Conservation (phyloP, 1,140 invertebrate species). For the Colletes gigas region DNA sequence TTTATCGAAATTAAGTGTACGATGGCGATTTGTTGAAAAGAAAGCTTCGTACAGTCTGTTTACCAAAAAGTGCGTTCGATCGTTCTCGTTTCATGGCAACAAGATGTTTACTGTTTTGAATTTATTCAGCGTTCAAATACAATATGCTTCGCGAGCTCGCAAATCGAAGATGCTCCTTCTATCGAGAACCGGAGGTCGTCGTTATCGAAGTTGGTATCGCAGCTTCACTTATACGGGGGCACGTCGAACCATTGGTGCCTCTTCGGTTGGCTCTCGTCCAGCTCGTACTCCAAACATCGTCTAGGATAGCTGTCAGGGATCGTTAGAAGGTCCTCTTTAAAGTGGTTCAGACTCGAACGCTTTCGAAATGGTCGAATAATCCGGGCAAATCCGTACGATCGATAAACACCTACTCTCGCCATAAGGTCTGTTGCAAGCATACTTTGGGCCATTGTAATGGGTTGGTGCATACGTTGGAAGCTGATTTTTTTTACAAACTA, state of each 20-base stretch:
- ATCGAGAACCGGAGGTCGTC: neutral
- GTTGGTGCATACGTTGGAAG: too few species aligned
- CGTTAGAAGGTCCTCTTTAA: constrained; percentile 47
- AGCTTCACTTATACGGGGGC: constrained; percentile 72
- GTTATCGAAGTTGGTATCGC: constrained; percentile 10
- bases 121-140: constrained; percentile 29
- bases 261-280: constrained; percentile 79
- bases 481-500: too few species aligned
- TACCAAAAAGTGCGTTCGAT: neutral
- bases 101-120: constrained; percentile 13
- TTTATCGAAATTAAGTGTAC: too few species aligned
- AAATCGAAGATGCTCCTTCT: neutral
- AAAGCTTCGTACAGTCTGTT: neutral
- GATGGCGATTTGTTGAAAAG: too few species aligned
- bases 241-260: constrained; percentile 84
- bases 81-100: neutral
- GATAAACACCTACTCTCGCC: neutral
- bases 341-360: constrained; percentile 1
- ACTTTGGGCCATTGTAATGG: too few species aligned
- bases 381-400: neutral
- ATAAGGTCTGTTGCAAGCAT: too few species aligned
- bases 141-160: neutral
- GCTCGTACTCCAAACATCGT: constrained; percentile 82
- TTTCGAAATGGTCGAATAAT: neutral
- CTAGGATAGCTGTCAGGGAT: constrained; percentile 59